Conservation (phyloP, 2,797 vertebrate species). For the Chrysocyon brachyurus region DNA sequence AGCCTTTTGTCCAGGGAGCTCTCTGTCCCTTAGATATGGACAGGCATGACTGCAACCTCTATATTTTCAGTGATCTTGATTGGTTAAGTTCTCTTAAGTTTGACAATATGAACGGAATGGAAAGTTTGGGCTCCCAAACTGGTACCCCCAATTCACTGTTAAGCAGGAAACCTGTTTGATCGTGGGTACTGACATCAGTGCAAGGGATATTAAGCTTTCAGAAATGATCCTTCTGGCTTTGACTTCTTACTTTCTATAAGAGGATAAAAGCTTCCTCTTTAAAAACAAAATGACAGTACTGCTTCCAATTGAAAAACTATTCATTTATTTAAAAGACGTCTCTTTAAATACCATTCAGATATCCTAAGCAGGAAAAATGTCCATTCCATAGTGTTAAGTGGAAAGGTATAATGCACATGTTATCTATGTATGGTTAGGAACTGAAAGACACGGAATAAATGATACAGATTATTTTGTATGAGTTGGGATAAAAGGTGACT, state of each 20-base stretch:
- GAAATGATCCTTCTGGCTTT: conserved; percentile 26
- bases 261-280: background rate
- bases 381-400: background rate
- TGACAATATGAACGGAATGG: background rate
- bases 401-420: background rate
- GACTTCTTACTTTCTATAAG: conserved; percentile 31
- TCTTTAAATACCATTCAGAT: conserved; percentile 27
- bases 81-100: conserved; percentile 1
- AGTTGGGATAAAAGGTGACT: background rate
- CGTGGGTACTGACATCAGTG: background rate
- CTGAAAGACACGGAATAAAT: background rate
- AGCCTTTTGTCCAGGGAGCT: background rate
- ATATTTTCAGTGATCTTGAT: background rate
- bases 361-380: background rate
- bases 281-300: conserved; percentile 59
- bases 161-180: background rate
- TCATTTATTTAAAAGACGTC: conserved; percentile 19
- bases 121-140: background rate
- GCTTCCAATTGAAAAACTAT: background rate
- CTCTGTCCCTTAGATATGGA: background rate
- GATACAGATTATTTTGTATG: background rate
- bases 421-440: background rate
- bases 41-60: background rate
- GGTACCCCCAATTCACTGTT: background rate
- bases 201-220: conserved; percentile 7